Conservation (phyloP, 2,797 vertebrate genomes). For the Ibycter americanus region DNA sequence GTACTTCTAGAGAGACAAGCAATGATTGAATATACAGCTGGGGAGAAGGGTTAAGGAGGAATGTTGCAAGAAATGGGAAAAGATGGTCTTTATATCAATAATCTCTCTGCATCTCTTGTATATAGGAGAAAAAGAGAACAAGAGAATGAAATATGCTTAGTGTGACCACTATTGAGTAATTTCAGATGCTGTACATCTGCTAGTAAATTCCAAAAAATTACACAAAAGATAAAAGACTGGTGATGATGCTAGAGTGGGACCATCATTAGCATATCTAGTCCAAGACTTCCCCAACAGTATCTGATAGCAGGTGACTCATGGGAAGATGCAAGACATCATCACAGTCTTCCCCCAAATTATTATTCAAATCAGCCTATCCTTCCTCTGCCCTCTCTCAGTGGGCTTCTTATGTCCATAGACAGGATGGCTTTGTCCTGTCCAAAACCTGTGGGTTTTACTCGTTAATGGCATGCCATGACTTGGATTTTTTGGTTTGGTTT, state of each 20-base stretch:
- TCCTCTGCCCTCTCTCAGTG: background rate
- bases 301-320: background rate
- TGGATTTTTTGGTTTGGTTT: background rate
- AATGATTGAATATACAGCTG: background rate
- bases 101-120: background rate
- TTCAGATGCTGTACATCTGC: background rate
- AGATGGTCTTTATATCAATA: background rate
- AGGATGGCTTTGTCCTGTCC: background rate
- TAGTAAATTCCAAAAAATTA: background rate
- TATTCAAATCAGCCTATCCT: background rate
- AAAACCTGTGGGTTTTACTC: background rate
- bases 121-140: background rate
- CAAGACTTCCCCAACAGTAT: background rate
- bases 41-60: background rate
- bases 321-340: background rate
- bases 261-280: background rate
- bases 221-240: background rate
- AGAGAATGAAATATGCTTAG: background rate
- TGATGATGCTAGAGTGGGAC: no score
- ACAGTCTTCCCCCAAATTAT: background rate
- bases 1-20: background rate
- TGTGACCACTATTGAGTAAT: background rate
- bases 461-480: background rate
- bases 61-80: background rate
- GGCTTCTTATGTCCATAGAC: background rate